Evolutionary conservation across 2,797 vertebrate species (phyloP), one percentile per base, ranked within the genome.

Genomic region (Enteromius trimaculatus): DNA sequence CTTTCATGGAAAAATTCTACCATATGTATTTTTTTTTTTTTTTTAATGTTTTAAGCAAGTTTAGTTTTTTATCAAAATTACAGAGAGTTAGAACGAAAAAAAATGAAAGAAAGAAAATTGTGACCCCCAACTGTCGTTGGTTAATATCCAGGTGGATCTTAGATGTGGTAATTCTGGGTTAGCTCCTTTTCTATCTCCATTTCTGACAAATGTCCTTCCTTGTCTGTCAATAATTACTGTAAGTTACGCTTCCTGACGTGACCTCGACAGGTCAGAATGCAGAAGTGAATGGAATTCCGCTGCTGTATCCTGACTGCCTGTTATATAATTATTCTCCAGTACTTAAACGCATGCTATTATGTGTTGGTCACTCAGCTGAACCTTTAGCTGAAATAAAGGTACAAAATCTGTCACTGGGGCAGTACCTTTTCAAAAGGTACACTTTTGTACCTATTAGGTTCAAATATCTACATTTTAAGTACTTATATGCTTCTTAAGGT

Each of bases 191-290:
- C 39, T 71, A 17, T 14, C 4, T 55, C 2, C 49, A 55, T 68
- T 58, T 69, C 21, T 58, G 7, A 51, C 64, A 34, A 79, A 69
- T 31, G 58, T 82, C 42, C 77, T 80, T 86, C 77, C 72, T 65
- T 65, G 39, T 77, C 79, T 86, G 77, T 86, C 78, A 86, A 49
- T 70, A 31, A 58, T 77, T 71, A 55, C 53, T 55, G 53, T 55
- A 68, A 86, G 60, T 53, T 77, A 23, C 29, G 65, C n/a, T 77
- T 80, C 77, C 62, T 83, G 62, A 14, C 7, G 31, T 26, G 55
- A 60, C 75, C 76, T 82, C 17, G 60, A 76, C 11, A 70, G 78
- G 51, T 47, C 42, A 64, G 68, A 83, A 83, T 70, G 81, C 68
- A 82, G 79, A 83, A 71, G 70, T 71, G 37, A 79, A 74, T 70